Evolutionary conservation across 2,113 vertebrate genomes (phyloP).

Genomic region (Mesocricetus auratus): DNA sequence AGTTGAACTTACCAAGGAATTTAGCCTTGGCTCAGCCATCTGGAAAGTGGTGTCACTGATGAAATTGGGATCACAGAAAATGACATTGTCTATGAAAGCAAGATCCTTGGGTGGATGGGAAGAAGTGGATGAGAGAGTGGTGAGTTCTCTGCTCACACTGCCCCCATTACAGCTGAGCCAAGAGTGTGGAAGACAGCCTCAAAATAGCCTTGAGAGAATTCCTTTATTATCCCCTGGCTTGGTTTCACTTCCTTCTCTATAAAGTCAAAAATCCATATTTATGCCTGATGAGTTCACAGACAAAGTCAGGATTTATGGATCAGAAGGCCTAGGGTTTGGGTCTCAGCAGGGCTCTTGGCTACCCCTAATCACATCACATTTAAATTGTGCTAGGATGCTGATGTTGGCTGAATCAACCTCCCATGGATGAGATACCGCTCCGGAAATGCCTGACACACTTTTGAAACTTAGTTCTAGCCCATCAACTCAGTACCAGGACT

Average conservation of each 20-base stretch:
- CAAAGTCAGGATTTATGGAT: slow-evolving; percentile 38
- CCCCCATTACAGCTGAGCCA: not conserved
- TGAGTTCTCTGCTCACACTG: not conserved
- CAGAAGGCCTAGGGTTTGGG: slow-evolving; percentile 31
- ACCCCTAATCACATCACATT: not conserved
- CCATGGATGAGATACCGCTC: not conserved
- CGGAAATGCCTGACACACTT: not conserved
- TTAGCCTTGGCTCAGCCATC: not conserved
- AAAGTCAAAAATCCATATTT: slow-evolving; percentile 25
- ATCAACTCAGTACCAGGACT: not conserved
- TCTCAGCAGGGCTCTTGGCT: not conserved
- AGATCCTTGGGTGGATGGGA: not conserved
- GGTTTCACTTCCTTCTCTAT: not conserved
- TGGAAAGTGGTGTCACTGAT: not conserved
- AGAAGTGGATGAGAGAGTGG: not conserved
- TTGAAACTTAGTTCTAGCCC: not conserved
- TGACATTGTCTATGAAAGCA: not conserved
- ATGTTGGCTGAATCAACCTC: not conserved
- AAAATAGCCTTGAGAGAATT: not conserved
- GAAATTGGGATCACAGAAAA: not conserved
- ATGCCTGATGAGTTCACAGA: not conserved
- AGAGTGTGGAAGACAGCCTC: not conserved
- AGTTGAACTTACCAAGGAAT: slow-evolving; percentile 1
- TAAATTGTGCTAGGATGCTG: not conserved
- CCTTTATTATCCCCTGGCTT: slow-evolving; percentile 10